Percentiles rank a stretch among this genome's conserved stretches.
These are phyloP conservation scores for Epizoanthus fatuus DNA, from an alignment of 92 coral and sea anemone genomes.

Conservation along the genomic window DNA sequence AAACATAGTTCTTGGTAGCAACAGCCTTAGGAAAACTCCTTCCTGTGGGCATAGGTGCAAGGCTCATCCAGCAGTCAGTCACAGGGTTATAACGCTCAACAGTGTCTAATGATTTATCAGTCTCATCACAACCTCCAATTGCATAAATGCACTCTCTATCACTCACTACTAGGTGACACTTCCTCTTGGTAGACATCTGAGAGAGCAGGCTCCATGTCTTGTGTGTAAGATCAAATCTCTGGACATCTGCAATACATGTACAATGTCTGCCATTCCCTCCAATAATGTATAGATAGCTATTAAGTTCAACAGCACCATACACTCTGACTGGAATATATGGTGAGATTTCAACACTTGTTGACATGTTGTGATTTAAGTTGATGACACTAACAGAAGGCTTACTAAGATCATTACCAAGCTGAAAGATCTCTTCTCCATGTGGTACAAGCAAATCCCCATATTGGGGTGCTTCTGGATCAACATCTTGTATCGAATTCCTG, in stretches of 20 bases:
- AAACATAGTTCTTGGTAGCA: not conserved
- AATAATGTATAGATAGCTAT: not conserved
- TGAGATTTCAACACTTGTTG: not conserved
- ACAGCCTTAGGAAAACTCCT: not conserved
- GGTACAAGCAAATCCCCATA: not conserved
- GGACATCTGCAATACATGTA: not conserved
- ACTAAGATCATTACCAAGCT: not conserved
- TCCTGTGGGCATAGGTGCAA: constrained; percentile 5
- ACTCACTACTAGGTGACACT: not conserved
- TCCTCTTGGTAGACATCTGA: not conserved
- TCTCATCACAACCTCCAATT: constrained; percentile 3
- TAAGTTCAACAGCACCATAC: not conserved
- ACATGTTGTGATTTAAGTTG: too few relatives aligned
- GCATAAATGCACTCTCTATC: not conserved
- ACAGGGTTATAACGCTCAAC: constrained; percentile 3
- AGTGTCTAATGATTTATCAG: not conserved
- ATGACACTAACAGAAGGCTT: not conserved
- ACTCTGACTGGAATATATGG: not conserved
- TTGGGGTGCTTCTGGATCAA: not conserved
- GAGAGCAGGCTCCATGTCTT: not conserved
- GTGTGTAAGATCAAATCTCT: not conserved
- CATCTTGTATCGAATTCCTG: not conserved
- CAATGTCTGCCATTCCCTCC: not conserved
- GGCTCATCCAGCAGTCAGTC: not conserved
- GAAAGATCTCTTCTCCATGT: not conserved